phyloP scores from a whole-genome alignment of 1,140 invertebrate genomes.

The Apis cerana region DNA sequence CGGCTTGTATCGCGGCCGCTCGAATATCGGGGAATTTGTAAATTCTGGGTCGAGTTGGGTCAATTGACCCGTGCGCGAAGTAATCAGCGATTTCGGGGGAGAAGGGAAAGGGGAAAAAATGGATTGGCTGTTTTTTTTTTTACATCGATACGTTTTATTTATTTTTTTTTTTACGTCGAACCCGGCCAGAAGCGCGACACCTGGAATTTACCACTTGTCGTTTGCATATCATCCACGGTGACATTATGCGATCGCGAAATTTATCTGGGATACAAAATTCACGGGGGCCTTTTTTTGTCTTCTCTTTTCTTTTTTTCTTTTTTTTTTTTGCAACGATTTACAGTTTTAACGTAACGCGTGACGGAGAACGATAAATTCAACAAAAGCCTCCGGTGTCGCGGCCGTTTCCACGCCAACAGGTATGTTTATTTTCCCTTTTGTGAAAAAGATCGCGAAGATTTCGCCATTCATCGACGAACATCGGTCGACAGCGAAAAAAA shows the following conservation, averaged over 20 bases:
- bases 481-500: too few species aligned
- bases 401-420: slow-evolving; percentile 12
- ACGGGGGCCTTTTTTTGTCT: too few species aligned
- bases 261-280: background rate
- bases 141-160: background rate
- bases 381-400: background rate
- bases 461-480: background rate
- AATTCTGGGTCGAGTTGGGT: slow-evolving; percentile 41
- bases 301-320: too few species aligned
- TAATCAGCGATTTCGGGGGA: slow-evolving; percentile 20
- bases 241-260: slow-evolving; percentile 15
- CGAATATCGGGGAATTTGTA: slow-evolving; percentile 22
- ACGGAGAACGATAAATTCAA: background rate
- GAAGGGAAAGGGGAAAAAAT: background rate
- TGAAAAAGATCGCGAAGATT: background rate
- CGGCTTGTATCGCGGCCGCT: slow-evolving; percentile 2
- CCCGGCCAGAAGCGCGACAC: background rate
- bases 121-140: background rate
- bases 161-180: background rate
- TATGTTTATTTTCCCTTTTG: slow-evolving; percentile 23
- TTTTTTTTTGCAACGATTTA: background rate
- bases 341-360: background rate
- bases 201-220: slow-evolving; percentile 1
- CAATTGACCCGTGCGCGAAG: slow-evolving; percentile 20
- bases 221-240: slow-evolving; percentile 1